Evolutionary conservation across 2,888 invertebrate genomes (phyloP).

Genomic region (Parnassius smintheus): DNA sequence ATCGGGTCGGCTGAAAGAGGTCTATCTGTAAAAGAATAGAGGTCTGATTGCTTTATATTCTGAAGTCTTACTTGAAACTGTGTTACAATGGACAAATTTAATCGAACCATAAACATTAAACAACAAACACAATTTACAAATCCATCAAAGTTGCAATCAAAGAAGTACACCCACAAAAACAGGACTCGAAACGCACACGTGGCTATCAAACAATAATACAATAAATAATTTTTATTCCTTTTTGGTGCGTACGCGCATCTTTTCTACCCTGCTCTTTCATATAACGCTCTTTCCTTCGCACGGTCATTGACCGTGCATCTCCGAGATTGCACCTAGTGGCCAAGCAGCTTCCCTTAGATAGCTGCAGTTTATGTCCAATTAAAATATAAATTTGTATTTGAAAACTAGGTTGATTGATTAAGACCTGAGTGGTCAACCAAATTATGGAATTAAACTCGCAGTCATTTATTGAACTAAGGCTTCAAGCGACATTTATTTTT

Average conservation of each 20-base stretch:
- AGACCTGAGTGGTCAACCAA: too few relatives aligned
- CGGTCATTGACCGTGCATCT: conserved; percentile 77
- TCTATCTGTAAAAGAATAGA: conserved; percentile 7
- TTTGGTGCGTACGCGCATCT: conserved; percentile 79
- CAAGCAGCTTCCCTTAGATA: conserved; percentile 75
- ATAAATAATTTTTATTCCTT: conserved; percentile 77
- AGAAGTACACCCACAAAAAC: conserved; percentile 46
- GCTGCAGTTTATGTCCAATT: conserved; percentile 73
- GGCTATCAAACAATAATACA: conserved; percentile 73
- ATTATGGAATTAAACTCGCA: too few relatives aligned
- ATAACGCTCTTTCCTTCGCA: conserved; percentile 55
- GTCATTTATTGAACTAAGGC: too few relatives aligned
- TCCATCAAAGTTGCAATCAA: neutral
- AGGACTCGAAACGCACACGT: conserved; percentile 61
- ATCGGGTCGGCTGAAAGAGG: conserved; percentile 5
- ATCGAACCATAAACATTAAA: too few relatives aligned
- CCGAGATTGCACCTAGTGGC: conserved; percentile 78
- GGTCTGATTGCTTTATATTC: conserved; percentile 6
- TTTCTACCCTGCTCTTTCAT: conserved; percentile 57
- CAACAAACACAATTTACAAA: too few relatives aligned
- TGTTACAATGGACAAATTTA: neutral
- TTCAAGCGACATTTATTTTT: too few relatives aligned
- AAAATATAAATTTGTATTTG: conserved; percentile 53
- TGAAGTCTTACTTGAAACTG: neutral
- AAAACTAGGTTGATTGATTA: conserved; percentile 1